Base-by-base conservation (phyloP, 2,797 vertebrate genomes). In the Ceryle rudis region DNA sequence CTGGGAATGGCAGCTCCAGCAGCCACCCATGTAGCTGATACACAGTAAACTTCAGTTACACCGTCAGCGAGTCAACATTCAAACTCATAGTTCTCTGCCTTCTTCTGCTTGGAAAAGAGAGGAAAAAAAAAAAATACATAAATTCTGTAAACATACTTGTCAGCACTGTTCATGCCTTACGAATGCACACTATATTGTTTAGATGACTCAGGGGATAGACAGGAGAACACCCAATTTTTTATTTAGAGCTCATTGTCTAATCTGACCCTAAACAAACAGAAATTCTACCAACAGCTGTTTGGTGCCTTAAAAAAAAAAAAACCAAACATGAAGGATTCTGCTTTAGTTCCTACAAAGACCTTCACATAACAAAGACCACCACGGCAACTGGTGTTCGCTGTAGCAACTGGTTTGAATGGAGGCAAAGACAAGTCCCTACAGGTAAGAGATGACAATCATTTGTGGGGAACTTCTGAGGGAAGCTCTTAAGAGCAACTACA, bases 181-280 rank as follows among this genome's bases (percentile, higher is more conserved):
- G 2, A 83, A 91, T 13, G 44, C n/a, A 47, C 18, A 54, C 46
- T 13, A 26, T 70, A 37, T 19, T 55, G 41, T 25, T 87, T 52
- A 92, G 79, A 57, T 37, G 41, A 78, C 46, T 72, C 35, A 29
- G 28, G 33, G 57, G 66, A 75, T 1, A 70, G 51, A 42, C 33
- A 89, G 47, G 42, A 65, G 46, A 60, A 77, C 33, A 64, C 15
- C 22, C 1, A 8, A 41, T 66, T 94, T 93, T 86, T 95, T 85
- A 88, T 83, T 88, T 65, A 88, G 64, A 91, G 67, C 41, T 92
- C 77, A 60, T n/a, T 91, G 62, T 37, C 78, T 94, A 81, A 88
- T 14, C 62, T 57, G 33, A 86, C 51, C 35, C 78, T 77, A 89
- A 94, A 86, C 47, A 66, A 95, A 86, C 1, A 86, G 67, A 88